phyloP scores from a whole-genome alignment of 2,113 vertebrate species.

The Nothocercus nigrocapillus region DNA sequence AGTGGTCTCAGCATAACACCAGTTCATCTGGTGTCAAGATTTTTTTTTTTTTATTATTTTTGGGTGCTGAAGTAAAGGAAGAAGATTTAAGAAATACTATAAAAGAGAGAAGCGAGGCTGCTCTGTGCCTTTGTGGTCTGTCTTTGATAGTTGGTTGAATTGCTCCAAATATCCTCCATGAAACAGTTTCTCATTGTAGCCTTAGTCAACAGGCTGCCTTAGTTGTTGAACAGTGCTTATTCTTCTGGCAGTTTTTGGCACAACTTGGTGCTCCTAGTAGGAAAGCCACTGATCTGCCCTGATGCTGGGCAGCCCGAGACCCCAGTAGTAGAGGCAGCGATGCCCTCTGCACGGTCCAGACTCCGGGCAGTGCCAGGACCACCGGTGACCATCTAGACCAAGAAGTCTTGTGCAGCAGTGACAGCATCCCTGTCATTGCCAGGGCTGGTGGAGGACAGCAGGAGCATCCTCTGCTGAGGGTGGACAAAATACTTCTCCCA shows the following conservation, averaged over 20 bases:
- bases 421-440: neutral
- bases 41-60: neutral
- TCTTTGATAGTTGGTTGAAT: neutral
- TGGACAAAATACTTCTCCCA: neutral
- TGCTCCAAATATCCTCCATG: neutral
- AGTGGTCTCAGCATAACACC: neutral
- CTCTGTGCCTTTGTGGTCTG: neutral
- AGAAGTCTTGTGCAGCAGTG: neutral
- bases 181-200: neutral
- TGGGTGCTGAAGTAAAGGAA: neutral
- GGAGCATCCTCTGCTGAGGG: neutral
- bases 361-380: neutral
- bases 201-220: accelerated
- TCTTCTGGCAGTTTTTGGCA: neutral
- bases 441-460: neutral
- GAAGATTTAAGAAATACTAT: neutral
- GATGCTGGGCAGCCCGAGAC: neutral
- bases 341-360: neutral
- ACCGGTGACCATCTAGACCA: neutral
- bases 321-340: accelerated
- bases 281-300: neutral
- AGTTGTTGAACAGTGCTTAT: neutral
- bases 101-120: neutral
- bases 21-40: neutral
- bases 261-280: neutral